Conservation (phyloP, 1,140 invertebrate species). For the Megalonaias nervosa region DNA sequence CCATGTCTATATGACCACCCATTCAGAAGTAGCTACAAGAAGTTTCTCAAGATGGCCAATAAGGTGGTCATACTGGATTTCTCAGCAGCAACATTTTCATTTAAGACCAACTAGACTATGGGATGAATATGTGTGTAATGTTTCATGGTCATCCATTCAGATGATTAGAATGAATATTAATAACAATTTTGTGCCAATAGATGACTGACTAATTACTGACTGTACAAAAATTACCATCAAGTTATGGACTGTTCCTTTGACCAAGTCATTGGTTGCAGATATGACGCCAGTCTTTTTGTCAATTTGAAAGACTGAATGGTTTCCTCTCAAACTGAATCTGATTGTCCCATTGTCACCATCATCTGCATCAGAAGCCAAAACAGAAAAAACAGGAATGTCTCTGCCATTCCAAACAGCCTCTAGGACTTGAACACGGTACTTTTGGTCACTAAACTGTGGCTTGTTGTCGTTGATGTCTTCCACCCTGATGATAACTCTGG, state of each 20-base stretch:
- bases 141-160: too few relatives aligned
- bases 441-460: conserved; percentile 85
- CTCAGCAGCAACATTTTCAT: too few relatives aligned
- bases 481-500: conserved; percentile 86
- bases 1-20: too few relatives aligned
- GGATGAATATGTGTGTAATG: too few relatives aligned
- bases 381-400: conserved; percentile 56
- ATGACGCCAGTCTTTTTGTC: conserved; percentile 86
- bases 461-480: conserved; percentile 85
- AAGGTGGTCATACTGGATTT: too few relatives aligned
- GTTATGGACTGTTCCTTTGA: conserved; percentile 84
- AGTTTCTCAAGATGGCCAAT: too few relatives aligned
- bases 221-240: conserved; percentile 76
- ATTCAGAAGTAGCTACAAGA: too few relatives aligned
- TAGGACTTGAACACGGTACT: conserved; percentile 86
- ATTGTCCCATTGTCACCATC: conserved; percentile 77
- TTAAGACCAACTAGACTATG: too few relatives aligned
- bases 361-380: conserved; percentile 66
- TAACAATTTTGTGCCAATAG: too few relatives aligned
- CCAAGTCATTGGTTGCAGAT: conserved; percentile 78
- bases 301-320: conserved; percentile 80
- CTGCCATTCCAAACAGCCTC: conserved; percentile 54
- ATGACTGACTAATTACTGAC: too few relatives aligned
- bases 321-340: conserved; percentile 85
- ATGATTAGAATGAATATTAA: too few relatives aligned